phyloP scores from a whole-genome alignment of 30 jellyfish, hydroid and myxozoan genomes.

The Turritopsis dohrnii region DNA sequence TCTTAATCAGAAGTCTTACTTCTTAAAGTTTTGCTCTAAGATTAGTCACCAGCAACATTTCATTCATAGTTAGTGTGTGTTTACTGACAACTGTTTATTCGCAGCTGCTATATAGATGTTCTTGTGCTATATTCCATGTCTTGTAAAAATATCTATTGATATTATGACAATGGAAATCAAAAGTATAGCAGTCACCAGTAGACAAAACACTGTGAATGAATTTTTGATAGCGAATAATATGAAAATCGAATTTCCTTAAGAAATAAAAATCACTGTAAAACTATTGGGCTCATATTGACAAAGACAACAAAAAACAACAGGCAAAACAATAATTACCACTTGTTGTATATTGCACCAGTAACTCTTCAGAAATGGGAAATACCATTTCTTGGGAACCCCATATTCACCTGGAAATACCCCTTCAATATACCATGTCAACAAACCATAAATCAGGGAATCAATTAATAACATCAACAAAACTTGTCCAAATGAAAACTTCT shows the following conservation, averaged over 20 bases:
- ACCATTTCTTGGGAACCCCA: constrained; percentile 88
- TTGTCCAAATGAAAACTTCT: constrained; percentile 58
- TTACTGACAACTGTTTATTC: too few species aligned
- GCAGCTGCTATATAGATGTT: too few species aligned
- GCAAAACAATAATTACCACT: constrained; percentile 21
- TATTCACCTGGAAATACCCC: constrained; percentile 90
- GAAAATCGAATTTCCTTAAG: background rate
- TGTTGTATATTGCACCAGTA: constrained; percentile 60
- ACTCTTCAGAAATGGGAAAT: constrained; percentile 65
- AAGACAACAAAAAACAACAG: background rate
- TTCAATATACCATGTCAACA: constrained; percentile 79
- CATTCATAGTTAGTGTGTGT: too few species aligned
- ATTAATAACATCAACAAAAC: constrained; percentile 64
- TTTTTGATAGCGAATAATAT: too few species aligned
- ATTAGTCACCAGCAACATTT: too few species aligned
- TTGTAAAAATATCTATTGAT: too few species aligned
- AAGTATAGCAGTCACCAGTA: too few species aligned
- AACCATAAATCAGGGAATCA: constrained; percentile 68
- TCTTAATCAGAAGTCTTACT: background rate
- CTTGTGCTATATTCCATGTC: too few species aligned
- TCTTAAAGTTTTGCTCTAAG: background rate
- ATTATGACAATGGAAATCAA: too few species aligned
- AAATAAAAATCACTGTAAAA: background rate
- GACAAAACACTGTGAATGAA: too few species aligned
- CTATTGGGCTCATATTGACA: background rate